Percentiles rank a stretch among this genome's conserved stretches.
These are phyloP conservation scores for Pollenia labialis DNA, from an alignment of 2,888 invertebrate genomes.

Conservation along the genomic window DNA sequence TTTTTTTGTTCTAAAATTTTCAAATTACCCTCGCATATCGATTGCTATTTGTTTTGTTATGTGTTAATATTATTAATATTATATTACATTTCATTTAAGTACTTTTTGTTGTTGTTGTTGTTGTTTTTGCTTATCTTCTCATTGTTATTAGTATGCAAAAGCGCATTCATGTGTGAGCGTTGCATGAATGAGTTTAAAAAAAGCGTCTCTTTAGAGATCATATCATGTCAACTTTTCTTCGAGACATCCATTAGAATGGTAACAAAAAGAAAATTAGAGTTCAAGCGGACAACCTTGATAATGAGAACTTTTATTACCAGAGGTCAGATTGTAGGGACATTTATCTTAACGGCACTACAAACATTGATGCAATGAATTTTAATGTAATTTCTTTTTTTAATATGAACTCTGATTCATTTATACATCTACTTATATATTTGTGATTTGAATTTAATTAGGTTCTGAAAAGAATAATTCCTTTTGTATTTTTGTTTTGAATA, in stretches of 20 bases:
- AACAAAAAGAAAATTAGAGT: slow-evolving; percentile 12
- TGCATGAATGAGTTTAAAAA: slow-evolving; percentile 32
- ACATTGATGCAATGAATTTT: neutral
- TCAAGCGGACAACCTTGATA: slow-evolving; percentile 33
- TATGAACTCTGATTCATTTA: neutral
- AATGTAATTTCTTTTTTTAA: neutral
- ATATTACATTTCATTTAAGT: slow-evolving; percentile 2
- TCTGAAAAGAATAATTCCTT: neutral
- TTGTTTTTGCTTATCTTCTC: neutral
- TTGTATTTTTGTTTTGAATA: neutral
- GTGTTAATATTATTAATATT: neutral
- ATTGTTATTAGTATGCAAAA: slow-evolving; percentile 53
- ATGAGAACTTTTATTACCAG: slow-evolving; percentile 12
- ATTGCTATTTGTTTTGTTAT: slow-evolving; percentile 13
- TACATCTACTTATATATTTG: neutral
- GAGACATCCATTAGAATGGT: neutral
- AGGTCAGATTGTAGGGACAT: neutral
- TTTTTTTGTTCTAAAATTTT: neutral
- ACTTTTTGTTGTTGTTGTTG: neutral
- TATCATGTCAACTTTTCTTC: slow-evolving; percentile 25
- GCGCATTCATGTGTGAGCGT: slow-evolving; percentile 43
- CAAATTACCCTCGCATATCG: neutral
- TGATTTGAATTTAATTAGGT: slow-evolving; percentile 26
- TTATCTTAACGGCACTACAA: neutral
- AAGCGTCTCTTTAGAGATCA: slow-evolving; percentile 37